Evolutionary conservation across 2,113 vertebrate genomes (phyloP), one percentile per base, ranked within the genome.

Genomic region (Cariama cristata): DNA sequence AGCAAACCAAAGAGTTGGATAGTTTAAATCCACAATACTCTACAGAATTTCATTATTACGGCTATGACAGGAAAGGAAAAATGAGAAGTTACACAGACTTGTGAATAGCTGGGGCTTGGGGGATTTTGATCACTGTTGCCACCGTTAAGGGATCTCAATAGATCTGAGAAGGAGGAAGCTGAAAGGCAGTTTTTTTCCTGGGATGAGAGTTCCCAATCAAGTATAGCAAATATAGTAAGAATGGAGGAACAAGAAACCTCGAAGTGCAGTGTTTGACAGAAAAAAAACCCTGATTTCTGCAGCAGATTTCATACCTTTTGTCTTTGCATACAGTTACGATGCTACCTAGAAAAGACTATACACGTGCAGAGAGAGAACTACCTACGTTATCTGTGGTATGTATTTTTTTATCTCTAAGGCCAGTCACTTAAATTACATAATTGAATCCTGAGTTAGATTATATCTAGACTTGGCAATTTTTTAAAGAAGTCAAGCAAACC

Each of bases 11-110:
- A 58, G 81, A 83, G 74, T 58, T 95, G 84, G 88, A 86, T 98
- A 95, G n/a, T 71, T 94, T 98, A 90, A 68, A 97, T 96, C 86
- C 96, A 83, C 38, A 53, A 86, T 17, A 88, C 85, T 97, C 47
- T 84, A 86, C 87, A 33, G 81, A 19, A 92, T 91, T 88, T 97
- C 67, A 89, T 98, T 96, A 95, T 72, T 96, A 27, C 3, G 91
- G 58, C 75, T 95, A 79, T 90, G 96, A 88, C 82, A 97, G 94
- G 79, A 88, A 90, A 97, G 77, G 63, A 95, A 96, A 98, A 97
- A 96, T 77, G 13, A 95, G 82, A 95, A 94, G 81, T 89, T 93
- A 93, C 60, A 45, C 19, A 60, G 95, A 96, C 8, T 93, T 59
- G 40, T 97, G 84, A 32, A 96, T 97, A 26, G 18, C 71, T 14